phyloP scores from a whole-genome alignment of 1,140 invertebrate genomes.

The Argopecten irradians region DNA sequence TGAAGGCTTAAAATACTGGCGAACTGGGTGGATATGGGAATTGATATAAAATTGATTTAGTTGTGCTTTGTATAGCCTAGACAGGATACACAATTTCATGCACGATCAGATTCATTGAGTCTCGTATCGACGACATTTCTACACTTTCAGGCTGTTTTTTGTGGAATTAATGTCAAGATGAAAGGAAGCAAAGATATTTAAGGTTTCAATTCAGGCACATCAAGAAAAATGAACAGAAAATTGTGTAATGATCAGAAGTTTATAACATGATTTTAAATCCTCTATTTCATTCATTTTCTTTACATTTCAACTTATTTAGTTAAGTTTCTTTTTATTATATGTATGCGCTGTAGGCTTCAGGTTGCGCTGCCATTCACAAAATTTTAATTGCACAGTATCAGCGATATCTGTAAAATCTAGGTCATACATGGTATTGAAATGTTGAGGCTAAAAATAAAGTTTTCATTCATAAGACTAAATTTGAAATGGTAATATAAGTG shows the following conservation, averaged over 20 bases:
- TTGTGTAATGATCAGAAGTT: background rate
- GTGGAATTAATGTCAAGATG: background rate
- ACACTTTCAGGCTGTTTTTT: background rate
- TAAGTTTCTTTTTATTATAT: too few relatives aligned
- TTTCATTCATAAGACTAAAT: background rate
- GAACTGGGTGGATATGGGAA: background rate
- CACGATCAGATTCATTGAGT: background rate
- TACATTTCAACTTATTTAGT: background rate
- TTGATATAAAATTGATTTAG: background rate
- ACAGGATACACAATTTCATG: slow-evolving; percentile 11
- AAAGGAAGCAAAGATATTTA: background rate
- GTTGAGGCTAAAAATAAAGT: background rate
- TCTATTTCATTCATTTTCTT: background rate
- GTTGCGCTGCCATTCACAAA: background rate
- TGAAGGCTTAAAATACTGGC: background rate
- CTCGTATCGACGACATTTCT: background rate
- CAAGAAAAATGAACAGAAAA: background rate
- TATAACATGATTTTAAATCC: background rate
- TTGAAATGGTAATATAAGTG: background rate
- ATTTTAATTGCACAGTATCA: background rate
- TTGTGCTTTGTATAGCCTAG: background rate
- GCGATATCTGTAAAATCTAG: background rate
- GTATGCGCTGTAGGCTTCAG: background rate
- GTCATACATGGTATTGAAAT: background rate
- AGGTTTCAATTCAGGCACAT: background rate